Evolutionary conservation across 1,140 invertebrate genomes (phyloP), one percentile per base, ranked within the genome.

Genomic region (Diachasma alloeum): DNA sequence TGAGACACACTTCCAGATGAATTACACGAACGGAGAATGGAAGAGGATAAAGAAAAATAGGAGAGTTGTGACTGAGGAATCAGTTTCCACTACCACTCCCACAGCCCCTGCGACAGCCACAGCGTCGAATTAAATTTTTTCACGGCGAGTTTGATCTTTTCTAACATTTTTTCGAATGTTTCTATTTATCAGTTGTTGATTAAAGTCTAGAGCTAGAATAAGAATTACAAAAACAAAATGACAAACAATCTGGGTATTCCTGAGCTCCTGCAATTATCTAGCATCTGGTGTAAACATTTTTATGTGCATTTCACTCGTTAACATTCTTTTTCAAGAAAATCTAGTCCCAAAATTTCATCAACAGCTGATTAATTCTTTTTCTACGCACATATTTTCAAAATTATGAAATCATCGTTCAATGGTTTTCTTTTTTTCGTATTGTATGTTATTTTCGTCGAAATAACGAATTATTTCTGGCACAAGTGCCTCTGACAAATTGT

Each of bases 1-100:
- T 0, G 97, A 98, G 87, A 97, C 95, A 13, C 97, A 97, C 88
- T 98, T 98, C 92, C 96, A 98, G 89, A 98, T 98, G 97, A 98
- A 98, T 88, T 98, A 98, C 89, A 95, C 94, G 79, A 97, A 96
- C 74, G 96, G 97, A 0, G 96, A 97, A 86, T 98, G 96, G 96
- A 97, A 97, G 81, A 90, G 95, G 44, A 95, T 98, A 70, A 96
- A 97, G 83, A 98, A 97, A 82, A 94, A 93, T 84, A 87, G 93
- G 26, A 90, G 92, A 71, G 91, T 93, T 53, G 93, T 93, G 36
- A 93, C 91, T 9, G 91, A 90, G 17, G 89, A 90, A 36, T 75
- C 85, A 11, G 79, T 82, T 8, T 75, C 79, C 42, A 72, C 84
- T 0, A 75, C 79, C n/a, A 78, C 84, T 42, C 80, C 82, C 22